phyloP scores from a whole-genome alignment of 2,113 vertebrate genomes.

The Amblyornis subalaris region DNA sequence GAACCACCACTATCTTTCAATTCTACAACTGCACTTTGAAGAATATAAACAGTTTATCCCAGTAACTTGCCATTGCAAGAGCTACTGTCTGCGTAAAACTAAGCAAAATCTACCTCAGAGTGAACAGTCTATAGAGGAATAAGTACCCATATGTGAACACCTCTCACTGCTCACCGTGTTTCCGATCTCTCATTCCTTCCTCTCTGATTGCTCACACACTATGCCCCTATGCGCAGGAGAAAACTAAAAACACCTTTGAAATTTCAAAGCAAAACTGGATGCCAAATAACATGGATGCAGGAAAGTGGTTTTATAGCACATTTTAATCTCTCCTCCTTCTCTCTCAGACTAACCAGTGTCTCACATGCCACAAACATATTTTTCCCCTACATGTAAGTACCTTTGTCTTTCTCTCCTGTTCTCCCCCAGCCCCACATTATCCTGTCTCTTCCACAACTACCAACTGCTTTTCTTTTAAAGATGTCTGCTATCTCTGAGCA shows the following conservation, averaged over 20 bases:
- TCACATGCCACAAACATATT: neutral
- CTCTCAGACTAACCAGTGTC: neutral
- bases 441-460: neutral
- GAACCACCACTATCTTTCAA: neutral
- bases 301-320: neutral
- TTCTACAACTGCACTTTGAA: neutral
- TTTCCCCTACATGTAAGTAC: neutral
- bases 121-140: neutral
- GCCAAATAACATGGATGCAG: neutral
- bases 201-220: neutral
- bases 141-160: neutral
- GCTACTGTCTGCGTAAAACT: neutral
- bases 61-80: neutral
- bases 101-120: neutral
- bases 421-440: neutral
- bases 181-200: neutral
- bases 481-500: neutral
- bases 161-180: neutral
- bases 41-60: neutral
- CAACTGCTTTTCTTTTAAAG: neutral
- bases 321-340: neutral
- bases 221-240: neutral
- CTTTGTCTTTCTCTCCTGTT: neutral
- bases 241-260: neutral
- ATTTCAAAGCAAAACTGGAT: neutral